Evolutionary conservation across 2,888 invertebrate species (phyloP), one percentile per base, ranked within the genome.

Genomic region (Sepiola atlantica): DNA sequence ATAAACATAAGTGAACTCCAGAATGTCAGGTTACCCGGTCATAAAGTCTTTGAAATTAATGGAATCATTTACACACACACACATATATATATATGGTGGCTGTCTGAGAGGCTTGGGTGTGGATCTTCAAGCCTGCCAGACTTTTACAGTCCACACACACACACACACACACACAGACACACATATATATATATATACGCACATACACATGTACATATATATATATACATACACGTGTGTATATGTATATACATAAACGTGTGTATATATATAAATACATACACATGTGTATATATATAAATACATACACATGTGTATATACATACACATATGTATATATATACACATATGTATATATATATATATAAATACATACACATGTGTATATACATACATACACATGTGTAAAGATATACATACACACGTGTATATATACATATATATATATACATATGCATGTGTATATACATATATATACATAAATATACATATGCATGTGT

Each of bases 301-400:
- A 61, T 35, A n/a, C 24, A 94, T 32, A 55, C 61, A 32, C 35
- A 55, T 61, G 28, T 77, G 45, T 92, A 61, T 92, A 92, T 61
- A 55, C 45, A 61, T 90, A 45, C 54, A 35, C 35, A 57, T 45
- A 94, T 90, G 28, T 35, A 91, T n/a, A 20, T n/a, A 91, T n/a
- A 91, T 3, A 91, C 4, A 91, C 24, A 91, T 35, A 91, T 91
- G n/a, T 91, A 91, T 91, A 91, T 91, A 91, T n/a, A 20, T 35
- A 91, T 35, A 91, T 20, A 91, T 12, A 91, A n/a, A 91, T 91
- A 91, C n/a, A 91, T 91, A 91, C n/a, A 91, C 20, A 91, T 91
- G 4, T 91, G n/a, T 91, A 91, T 20, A 91, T 20, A 91, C n/a
- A 91, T 91, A 35, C n/a, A 91, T 91, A 91, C 20, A 91, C n/a